Evolutionary conservation across 2,113 vertebrate species (phyloP), one percentile per base, ranked within the genome.

Genomic region (Arvicanthis niloticus): DNA sequence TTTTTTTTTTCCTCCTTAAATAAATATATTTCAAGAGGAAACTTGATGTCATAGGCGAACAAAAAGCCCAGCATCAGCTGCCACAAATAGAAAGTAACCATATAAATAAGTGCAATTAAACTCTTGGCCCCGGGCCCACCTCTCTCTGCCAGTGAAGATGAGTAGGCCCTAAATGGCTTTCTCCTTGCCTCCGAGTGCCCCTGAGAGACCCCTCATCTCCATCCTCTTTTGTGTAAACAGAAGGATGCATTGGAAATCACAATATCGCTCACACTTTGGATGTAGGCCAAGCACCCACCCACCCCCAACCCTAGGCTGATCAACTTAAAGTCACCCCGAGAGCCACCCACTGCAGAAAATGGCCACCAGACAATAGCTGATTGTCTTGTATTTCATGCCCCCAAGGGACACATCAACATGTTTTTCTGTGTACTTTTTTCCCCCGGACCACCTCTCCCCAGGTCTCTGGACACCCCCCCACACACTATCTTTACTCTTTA

Each of bases 241-340:
- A 81, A 85, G 34, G 88, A 80, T 5, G 76, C 76, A 7, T 86
- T 68, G 53, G 95, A 40, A 81, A 84, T 56, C 16, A 72, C 80
- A 95, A 92, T 92, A 42, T 88, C 60, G 88, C 95, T 91, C 97
- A 93, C 12, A 88, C 88, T 91, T 87, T 4, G 22, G n/a, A 91
- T 94, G 70, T 0, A 48, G 21, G 45, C 42, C 81, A 3, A 26
- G 62, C 0, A 8, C 7, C 56, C 13, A 53, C 48, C n/a, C 45
- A 45, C 45, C 70, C 60, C 58, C n/a, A 2, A 2, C 19, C 31
- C 62, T 1, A 9, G 26, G 29, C 19, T 0, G 13, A 13, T 73
- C 51, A 53, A 3, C 84, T n/a, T 24, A 6, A 22, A 10, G 2
- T 42, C 19, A 0, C 76, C 70, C 3, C 9, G 4, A n/a, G 42